Evolutionary conservation across 2,888 invertebrate genomes (phyloP).

Genomic region (Nomada lathburiana): DNA sequence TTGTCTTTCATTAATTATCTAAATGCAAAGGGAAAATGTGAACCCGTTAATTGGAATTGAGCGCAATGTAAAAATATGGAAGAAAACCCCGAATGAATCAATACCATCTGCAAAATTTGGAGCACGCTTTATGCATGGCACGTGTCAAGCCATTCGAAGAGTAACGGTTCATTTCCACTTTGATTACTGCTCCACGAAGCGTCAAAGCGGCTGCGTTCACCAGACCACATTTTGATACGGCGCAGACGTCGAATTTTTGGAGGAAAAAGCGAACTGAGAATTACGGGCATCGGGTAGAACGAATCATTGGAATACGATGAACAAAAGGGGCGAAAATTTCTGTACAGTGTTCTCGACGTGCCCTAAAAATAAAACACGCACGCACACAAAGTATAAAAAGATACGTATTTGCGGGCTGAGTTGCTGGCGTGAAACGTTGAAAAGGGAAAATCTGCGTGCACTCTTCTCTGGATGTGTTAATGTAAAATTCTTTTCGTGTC

Average conservation of each 20-base stretch:
- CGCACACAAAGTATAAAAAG: not conserved
- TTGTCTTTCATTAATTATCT: too few species aligned
- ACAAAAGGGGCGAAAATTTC: slow-evolving; percentile 36
- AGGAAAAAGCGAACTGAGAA: not conserved
- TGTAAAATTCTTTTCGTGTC: slow-evolving; percentile 50
- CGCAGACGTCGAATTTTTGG: too few species aligned
- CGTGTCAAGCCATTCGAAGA: not conserved
- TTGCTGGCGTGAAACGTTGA: slow-evolving; percentile 8
- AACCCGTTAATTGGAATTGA: too few species aligned
- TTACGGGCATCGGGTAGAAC: slow-evolving; percentile 26
- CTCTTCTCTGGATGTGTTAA: slow-evolving; percentile 46
- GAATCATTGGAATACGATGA: slow-evolving; percentile 42
- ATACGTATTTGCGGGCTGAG: slow-evolving; percentile 12
- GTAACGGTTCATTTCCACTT: not conserved
- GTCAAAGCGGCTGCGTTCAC: not conserved
- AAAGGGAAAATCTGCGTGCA: slow-evolving; percentile 44
- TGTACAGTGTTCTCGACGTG: slow-evolving; percentile 26
- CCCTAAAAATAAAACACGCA: not conserved
- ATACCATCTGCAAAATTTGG: not conserved
- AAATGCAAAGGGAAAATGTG: too few species aligned
- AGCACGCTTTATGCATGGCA: not conserved
- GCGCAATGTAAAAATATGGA: too few species aligned
- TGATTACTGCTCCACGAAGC: not conserved
- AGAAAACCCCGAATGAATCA: not conserved
- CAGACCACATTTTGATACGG: not conserved